Evolutionary conservation across 2,888 invertebrate genomes (phyloP), one percentile per base, ranked within the genome.

Genomic region (Rhagonycha lutea): DNA sequence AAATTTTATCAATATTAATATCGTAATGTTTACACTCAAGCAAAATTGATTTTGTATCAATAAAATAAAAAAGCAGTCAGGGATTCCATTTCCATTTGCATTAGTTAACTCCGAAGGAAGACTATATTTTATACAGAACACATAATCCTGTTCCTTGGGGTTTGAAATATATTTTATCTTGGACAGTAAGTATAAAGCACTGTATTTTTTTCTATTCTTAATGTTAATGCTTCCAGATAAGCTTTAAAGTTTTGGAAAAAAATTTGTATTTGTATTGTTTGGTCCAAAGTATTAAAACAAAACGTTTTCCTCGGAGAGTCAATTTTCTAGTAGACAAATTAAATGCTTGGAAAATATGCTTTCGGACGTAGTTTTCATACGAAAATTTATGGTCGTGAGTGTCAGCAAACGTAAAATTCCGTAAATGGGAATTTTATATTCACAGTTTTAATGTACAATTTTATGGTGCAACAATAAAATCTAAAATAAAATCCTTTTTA

Each of bases 71-170:
- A 73, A 77, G 69, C 69, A 74, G 77, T 77, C 63, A 72, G 72
- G 77, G 77, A 79, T 74, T 79, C 77, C 72, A 77, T 79, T 79
- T 77, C 79, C 79, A 79, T 79, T 79, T 79, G 79, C 77, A 79
- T 79, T 77, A 79, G 79, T 77, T 79, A 79, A 77, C 73, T 72
- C 75, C 73, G 67, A 68, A 68, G 72, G 79, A 47, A 77, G 75
- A 74, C 75, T 75, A 77, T 79, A 79, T 77, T 79, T 79, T 79
- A 79, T 75, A 73, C 74, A 68, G 73, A 77, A 75, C 77, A 77
- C 75, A 79, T 78, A 79, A 79, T 79, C 76, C 77, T 69, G 69
- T 72, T 77, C 77, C 73, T 78, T 73, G 61, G 75, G 76, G 76
- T 70, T 70, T 74, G 71, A 67, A 76, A 73, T 76, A 76, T 76